Evolutionary conservation across 2,113 vertebrate species (phyloP), one percentile per base, ranked within the genome.

Genomic region (Hucho hucho): DNA sequence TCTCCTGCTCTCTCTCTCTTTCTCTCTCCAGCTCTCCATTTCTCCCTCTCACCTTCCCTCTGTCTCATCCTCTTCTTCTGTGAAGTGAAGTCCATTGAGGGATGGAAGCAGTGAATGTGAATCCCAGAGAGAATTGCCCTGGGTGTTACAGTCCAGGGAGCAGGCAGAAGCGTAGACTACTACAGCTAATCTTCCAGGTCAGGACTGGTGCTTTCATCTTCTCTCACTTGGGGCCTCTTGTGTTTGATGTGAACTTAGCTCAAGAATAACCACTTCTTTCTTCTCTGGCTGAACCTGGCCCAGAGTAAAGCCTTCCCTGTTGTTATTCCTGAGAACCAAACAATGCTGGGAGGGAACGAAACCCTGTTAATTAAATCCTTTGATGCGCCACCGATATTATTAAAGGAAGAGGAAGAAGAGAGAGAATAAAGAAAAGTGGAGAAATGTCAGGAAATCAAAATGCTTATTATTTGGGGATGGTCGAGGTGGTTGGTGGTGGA

Each of bases 171-270:
- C 87, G 90, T 87, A 46, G 43, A 6, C 43, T 46, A 49, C 47
- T 14, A 84, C 87, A 89, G 89, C 90, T 93, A 92, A 93, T 93
- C 91, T 93, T 92, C 88, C 90, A 89, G 92, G 91, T 93, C 92
- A 91, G 89, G 88, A 86, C 74, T 89, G 88, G 63, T 66, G 84
- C 91, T 93, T 92, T 91, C 91, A 91, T 92, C 91, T 93, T 87
- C 85, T 89, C 88, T 88, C 89, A 89, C 90, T 91, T 83, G 82
- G 87, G 86, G 88, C 87, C 86, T 83, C 88, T 85, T 78, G 87
- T 91, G 91, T 93, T 93, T 93, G 91, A 93, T 92, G 91, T 92
- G 92, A 93, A 93, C 89, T 93, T 92, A 93, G 87, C 88, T 83
- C 86, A 88, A 89, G 89, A 93, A 91, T 89, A 91, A 91, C 87